Evolutionary conservation across 2,797 vertebrate genomes (phyloP).

Genomic region (Anomalospiza imberbis): DNA sequence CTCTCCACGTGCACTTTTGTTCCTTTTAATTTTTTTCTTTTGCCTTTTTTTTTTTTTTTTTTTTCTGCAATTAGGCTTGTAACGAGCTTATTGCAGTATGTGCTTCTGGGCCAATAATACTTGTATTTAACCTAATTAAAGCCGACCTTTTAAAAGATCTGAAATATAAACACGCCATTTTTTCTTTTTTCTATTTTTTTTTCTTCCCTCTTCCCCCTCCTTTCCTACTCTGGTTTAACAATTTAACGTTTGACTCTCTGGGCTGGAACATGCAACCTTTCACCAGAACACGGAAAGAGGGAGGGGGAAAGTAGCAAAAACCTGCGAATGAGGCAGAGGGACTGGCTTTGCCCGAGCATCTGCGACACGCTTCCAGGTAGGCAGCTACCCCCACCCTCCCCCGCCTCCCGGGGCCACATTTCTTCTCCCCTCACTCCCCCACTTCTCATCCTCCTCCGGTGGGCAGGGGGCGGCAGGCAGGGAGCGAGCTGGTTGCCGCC

Average conservation of each 20-base stretch:
- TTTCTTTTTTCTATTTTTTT: too few relatives aligned
- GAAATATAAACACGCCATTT: conserved; percentile 42
- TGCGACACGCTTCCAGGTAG: conserved; percentile 25
- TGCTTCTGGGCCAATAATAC: conserved; percentile 48
- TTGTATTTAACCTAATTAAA: conserved; percentile 59
- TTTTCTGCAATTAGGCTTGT: neutral
- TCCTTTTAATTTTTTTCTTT: too few relatives aligned
- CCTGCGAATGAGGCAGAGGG: neutral
- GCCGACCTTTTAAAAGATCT: conserved; percentile 33
- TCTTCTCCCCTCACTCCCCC: neutral
- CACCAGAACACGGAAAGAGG: neutral
- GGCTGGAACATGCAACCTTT: conserved; percentile 27
- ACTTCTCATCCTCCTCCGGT: neutral
- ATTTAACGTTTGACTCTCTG: conserved; percentile 15
- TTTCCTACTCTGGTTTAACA: neutral
- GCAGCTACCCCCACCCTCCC: neutral
- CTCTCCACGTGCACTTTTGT: neutral
- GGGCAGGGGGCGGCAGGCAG: neutral
- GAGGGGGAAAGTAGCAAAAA: neutral
- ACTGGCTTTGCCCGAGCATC: conserved; percentile 8
- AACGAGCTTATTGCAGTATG: neutral
- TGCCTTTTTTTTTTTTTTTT: neutral
- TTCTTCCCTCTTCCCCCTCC: neutral
- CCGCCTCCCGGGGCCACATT: neutral
- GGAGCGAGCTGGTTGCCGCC: neutral